phyloP scores from a whole-genome alignment of 2,113 vertebrate species.

The Amblyopsis rosae region DNA sequence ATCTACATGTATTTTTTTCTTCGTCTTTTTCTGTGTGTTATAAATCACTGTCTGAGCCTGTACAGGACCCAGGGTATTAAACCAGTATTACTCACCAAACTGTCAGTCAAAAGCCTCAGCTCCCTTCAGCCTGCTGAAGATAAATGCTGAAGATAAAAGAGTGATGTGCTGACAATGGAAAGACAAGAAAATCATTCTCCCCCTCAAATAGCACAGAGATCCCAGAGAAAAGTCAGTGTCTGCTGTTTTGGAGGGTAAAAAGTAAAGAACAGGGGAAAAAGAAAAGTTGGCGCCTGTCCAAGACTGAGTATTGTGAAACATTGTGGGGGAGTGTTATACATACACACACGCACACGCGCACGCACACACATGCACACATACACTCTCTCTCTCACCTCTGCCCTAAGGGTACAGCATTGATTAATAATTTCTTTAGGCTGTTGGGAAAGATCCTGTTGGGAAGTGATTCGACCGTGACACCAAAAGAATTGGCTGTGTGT shows the following conservation, averaged over 20 bases:
- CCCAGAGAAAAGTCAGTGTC: constrained; percentile 20
- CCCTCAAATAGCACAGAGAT: constrained; percentile 22
- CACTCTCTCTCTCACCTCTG: neutral
- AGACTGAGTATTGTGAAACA: constrained; percentile 36
- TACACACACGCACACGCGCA: constrained; percentile 10
- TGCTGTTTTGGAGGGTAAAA: constrained; percentile 35
- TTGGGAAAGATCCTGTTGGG: constrained; percentile 43
- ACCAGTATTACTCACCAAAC: neutral
- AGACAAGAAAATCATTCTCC: constrained; percentile 43
- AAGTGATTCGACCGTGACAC: constrained; percentile 54
- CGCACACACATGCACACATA: neutral
- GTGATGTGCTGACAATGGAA: constrained; percentile 58
- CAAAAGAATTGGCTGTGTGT: constrained; percentile 24
- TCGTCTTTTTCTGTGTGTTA: constrained; percentile 13
- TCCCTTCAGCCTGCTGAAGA: constrained; percentile 54
- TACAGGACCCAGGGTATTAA: constrained; percentile 53
- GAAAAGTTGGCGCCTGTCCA: constrained; percentile 27
- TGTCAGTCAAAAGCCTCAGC: constrained; percentile 28
- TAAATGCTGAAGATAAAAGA: constrained; percentile 59
- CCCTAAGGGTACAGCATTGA: neutral
- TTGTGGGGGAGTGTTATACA: constrained; percentile 39
- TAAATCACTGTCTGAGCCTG: constrained; percentile 68
- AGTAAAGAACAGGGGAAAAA: constrained; percentile 17
- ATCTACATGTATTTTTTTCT: neutral
- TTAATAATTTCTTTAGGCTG: constrained; percentile 46